These are phyloP conservation scores for Entelurus aequoreus DNA, from an alignment of 2,113 vertebrate species.

Conservation along the genomic window DNA sequence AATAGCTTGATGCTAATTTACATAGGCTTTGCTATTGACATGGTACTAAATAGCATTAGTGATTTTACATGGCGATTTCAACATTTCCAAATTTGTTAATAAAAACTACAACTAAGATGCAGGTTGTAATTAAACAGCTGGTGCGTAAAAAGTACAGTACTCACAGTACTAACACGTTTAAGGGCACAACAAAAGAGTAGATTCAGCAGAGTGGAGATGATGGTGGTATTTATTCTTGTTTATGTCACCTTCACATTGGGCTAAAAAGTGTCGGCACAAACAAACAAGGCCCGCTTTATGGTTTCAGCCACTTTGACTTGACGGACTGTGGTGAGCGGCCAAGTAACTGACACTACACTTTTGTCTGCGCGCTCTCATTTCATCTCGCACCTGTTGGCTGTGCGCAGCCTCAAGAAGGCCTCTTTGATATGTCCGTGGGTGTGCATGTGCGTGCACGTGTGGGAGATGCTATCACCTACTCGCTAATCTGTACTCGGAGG, in stretches of 20 bases:
- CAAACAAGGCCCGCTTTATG: slow-evolving; percentile 31
- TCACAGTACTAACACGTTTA: too few relatives aligned
- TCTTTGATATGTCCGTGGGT: slow-evolving; percentile 51
- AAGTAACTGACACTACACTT: slow-evolving; percentile 58
- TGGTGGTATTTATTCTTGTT: slow-evolving; percentile 26
- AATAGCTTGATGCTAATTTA: too few relatives aligned
- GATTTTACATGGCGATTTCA: too few relatives aligned
- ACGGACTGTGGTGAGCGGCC: slow-evolving; percentile 40
- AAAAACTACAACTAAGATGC: too few relatives aligned
- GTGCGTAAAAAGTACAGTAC: too few relatives aligned
- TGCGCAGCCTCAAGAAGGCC: slow-evolving; percentile 59
- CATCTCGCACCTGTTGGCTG: slow-evolving; percentile 68
- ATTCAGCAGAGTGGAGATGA: not conserved
- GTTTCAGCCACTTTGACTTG: slow-evolving; percentile 50
- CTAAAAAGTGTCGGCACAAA: slow-evolving; percentile 23
- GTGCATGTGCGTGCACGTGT: slow-evolving; percentile 19
- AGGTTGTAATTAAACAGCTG: too few relatives aligned
- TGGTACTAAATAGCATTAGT: too few relatives aligned
- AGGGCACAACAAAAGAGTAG: too few relatives aligned
- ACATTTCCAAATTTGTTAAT: too few relatives aligned
- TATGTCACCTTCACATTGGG: slow-evolving; percentile 16
- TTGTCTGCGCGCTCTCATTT: slow-evolving; percentile 54
- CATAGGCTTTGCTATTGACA: too few relatives aligned
- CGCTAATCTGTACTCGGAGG: slow-evolving; percentile 38
- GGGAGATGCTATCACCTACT: slow-evolving; percentile 37